These are phyloP conservation scores for Rhizomys pruinosus DNA, from an alignment of 2,113 vertebrate species.

Conservation along the genomic window DNA sequence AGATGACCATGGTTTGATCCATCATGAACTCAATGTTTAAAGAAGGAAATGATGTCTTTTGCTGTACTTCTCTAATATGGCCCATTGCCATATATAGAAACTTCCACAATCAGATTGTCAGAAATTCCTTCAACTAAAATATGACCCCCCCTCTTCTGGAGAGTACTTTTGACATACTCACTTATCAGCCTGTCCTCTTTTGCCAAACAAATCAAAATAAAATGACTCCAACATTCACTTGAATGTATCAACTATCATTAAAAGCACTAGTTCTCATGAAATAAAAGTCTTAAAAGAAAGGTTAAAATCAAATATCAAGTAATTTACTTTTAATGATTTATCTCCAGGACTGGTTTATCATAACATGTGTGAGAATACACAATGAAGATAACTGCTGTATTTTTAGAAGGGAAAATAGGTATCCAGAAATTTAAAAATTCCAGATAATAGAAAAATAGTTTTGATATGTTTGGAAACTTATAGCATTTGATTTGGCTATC, in stretches of 20 bases:
- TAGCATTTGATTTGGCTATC: constrained; percentile 29
- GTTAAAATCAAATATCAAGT: constrained; percentile 27
- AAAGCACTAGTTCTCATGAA: constrained; percentile 8
- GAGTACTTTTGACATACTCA: neutral
- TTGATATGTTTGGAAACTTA: constrained; percentile 30
- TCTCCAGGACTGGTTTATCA: neutral
- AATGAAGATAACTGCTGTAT: constrained; percentile 23
- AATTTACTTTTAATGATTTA: constrained; percentile 54
- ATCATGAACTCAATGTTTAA: neutral
- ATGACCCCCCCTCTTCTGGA: constrained; percentile 2
- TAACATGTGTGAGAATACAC: neutral
- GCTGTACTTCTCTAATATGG: neutral
- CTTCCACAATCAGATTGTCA: neutral
- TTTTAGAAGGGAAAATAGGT: neutral
- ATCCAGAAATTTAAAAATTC: constrained; percentile 30
- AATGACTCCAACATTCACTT: neutral
- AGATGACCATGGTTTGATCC: neutral
- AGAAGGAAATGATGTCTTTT: constrained; percentile 33
- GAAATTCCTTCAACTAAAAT: neutral
- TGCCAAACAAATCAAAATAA: constrained; percentile 38
- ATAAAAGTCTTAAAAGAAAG: constrained; percentile 23
- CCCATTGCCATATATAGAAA: neutral
- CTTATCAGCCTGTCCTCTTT: neutral
- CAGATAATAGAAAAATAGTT: constrained; percentile 7
- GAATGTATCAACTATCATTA: neutral